Base-by-base conservation (phyloP, 92 coral and sea anemone species). In the Plumapathes pennacea region DNA sequence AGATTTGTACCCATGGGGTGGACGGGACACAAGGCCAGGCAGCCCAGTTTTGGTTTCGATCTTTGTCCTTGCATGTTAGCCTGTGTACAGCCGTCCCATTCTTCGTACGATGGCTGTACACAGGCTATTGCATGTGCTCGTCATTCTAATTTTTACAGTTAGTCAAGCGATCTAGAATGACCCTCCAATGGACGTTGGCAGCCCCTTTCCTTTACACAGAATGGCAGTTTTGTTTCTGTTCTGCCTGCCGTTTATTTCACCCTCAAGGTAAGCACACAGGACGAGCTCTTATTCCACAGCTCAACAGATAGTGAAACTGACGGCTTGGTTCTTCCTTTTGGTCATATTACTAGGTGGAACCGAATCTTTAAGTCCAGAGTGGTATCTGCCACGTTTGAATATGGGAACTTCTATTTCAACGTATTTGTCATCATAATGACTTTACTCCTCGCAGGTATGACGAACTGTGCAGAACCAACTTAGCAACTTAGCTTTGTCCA, bases 161-260 rank as follows among this genome's bases (percentile, higher is more conserved):
- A n/a, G n/a, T n/a, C n/a, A n/a, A n/a, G n/a, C n/a, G n/a, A n/a
- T 25, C 12, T 28, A 88, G 57, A 32, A 94, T 94, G 99, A 84
- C 99, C 6, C 50, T 94, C 15, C 99, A 94, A 76, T 94, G 99
- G 99, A 76, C 90, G 10, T 23, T 94, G 12, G 99, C 99, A 32
- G 99, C 96, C 24, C 87, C 63, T 5, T 89, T 89, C 60, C 75
- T 94, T 38, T 94, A 94, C 81, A 11, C 69, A 40, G 99, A 94
- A 94, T 94, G 60, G 90, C 87, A 10, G 76, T 94, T 23, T 54
- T 94, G n/a, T 45, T 94, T 15, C 36, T 94, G 27, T 82, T 94
- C 70, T 94, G 99, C 47, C 39, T 94, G 3, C 99, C 99, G n/a
- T 83, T 84, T 48, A 70, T 94, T 42, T 89, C 97, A 22, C 70